phyloP scores from a whole-genome alignment of 2,113 vertebrate species.

The Sylvietta virens region DNA sequence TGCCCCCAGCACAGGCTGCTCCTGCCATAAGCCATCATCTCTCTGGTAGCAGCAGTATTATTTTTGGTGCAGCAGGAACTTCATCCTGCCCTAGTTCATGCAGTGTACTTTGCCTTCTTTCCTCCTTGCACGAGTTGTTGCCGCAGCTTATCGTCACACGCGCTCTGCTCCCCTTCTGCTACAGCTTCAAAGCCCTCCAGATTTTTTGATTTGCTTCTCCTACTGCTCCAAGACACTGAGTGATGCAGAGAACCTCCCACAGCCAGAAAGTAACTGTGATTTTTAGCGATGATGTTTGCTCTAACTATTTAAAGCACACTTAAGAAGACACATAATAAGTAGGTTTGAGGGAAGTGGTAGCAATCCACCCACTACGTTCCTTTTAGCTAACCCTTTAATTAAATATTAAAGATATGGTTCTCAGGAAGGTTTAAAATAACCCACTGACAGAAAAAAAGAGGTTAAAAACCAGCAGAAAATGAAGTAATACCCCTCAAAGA shows the following conservation, averaged over 20 bases:
- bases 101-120: not conserved
- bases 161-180: constrained; percentile 11
- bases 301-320: constrained; percentile 48
- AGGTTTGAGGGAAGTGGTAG: constrained; percentile 57
- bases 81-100: constrained; percentile 32
- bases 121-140: not conserved
- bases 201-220: constrained; percentile 41
- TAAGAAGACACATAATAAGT: constrained; percentile 58
- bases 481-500: not conserved
- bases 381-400: constrained; percentile 59
- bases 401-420: constrained; percentile 54
- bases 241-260: constrained; percentile 49
- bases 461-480: constrained; percentile 19
- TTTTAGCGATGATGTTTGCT: constrained; percentile 53
- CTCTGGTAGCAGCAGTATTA: not conserved
- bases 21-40: not conserved
- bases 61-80: not conserved
- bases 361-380: constrained; percentile 46
- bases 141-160: not conserved
- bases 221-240: constrained; percentile 2
- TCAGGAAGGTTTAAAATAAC: constrained; percentile 58
- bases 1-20: not conserved
- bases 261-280: constrained; percentile 48
- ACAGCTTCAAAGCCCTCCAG: constrained; percentile 26
- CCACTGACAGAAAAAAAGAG: constrained; percentile 13